phyloP scores from a whole-genome alignment of 2,888 invertebrate species.

The Campoplex capitator region DNA sequence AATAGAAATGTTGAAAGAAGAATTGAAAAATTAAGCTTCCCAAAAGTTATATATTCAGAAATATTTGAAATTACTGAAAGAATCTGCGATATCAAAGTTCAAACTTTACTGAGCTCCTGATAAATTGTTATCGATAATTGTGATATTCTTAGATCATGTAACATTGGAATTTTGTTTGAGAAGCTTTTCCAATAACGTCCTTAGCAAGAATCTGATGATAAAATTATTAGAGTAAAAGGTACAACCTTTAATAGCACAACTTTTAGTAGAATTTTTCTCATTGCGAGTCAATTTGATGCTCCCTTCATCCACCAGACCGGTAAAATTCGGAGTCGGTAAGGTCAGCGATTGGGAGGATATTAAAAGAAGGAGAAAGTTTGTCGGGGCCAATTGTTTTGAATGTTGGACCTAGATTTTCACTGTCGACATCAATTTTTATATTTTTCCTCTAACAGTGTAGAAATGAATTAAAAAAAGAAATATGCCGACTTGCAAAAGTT shows the following conservation, averaged over 20 bases:
- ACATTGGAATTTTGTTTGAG: neutral
- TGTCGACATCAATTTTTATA: slow-evolving; percentile 53
- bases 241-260: neutral
- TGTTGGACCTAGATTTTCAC: slow-evolving; percentile 70
- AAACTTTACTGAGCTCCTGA: too few species aligned
- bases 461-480: neutral
- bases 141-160: too few species aligned
- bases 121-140: too few species aligned
- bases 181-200: too few species aligned
- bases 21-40: too few species aligned
- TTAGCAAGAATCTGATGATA: too few species aligned
- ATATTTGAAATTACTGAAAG: too few species aligned
- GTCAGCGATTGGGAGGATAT: slow-evolving; percentile 81
- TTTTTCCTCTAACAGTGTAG: neutral
- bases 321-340: slow-evolving; percentile 71
- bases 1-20: too few species aligned
- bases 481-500: neutral
- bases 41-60: too few species aligned
- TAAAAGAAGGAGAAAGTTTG: slow-evolving; percentile 73
- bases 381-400: slow-evolving; percentile 66
- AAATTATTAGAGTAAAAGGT: too few species aligned
- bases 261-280: neutral
- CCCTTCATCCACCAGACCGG: slow-evolving; percentile 82
- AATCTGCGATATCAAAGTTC: too few species aligned
- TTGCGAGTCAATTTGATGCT: slow-evolving; percentile 62